phyloP scores from a whole-genome alignment of 2,113 vertebrate genomes.

The Cricetomys ansorgei region DNA sequence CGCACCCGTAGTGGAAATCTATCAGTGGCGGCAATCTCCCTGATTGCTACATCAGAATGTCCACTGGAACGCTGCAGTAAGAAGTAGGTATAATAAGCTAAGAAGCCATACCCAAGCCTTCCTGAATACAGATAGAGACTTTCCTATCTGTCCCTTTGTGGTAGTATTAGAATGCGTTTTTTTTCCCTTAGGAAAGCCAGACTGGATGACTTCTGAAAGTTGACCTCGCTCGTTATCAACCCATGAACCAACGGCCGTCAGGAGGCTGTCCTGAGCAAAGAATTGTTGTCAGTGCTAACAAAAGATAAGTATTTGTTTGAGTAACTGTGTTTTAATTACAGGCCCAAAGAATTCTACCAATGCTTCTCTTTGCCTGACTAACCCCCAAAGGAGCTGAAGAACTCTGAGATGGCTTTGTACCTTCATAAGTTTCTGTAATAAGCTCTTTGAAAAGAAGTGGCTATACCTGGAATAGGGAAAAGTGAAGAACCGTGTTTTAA shows the following conservation, averaged over 20 bases:
- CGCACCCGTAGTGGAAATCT: background rate
- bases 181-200: background rate
- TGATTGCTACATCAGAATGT: background rate
- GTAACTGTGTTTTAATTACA: conserved; percentile 18
- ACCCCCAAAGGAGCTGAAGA: background rate
- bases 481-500: background rate
- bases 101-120: background rate
- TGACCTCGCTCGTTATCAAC: conserved; percentile 46
- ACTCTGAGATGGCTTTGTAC: background rate
- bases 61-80: background rate
- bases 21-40: background rate
- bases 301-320: conserved; percentile 41
- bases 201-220: conserved; percentile 3
- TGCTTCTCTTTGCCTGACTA: background rate
- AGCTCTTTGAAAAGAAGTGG: background rate
- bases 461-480: background rate
- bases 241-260: background rate
- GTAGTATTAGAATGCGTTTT: background rate
- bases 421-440: background rate
- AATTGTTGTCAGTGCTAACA: conserved; percentile 2
- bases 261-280: conserved; percentile 34
- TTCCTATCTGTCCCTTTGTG: conserved; percentile 10
- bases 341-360: background rate
- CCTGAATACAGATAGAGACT: background rate
- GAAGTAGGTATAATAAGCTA: background rate